Evolutionary conservation across 2,113 vertebrate genomes (phyloP).

Genomic region (Megaptera novaeangliae): DNA sequence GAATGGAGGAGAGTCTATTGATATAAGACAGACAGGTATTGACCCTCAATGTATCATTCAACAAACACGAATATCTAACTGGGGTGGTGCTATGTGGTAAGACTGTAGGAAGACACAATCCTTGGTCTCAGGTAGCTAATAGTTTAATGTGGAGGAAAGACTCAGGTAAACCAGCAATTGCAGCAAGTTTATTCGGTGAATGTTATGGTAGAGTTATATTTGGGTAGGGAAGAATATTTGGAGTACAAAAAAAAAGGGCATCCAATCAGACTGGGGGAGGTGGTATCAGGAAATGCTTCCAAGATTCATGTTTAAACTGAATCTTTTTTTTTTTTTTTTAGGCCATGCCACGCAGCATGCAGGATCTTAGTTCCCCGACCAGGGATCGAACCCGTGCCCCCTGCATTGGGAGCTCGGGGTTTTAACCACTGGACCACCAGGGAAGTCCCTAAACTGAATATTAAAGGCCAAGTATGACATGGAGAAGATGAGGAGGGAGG

Average conservation of each 20-base stretch:
- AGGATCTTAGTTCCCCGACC: too few relatives aligned
- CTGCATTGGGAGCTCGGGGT: too few relatives aligned
- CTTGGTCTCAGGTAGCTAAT: neutral
- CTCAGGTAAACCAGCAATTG: neutral
- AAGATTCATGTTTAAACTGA: neutral
- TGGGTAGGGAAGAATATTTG: neutral
- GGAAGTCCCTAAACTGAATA: neutral
- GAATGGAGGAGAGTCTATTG: neutral
- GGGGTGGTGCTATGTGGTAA: neutral
- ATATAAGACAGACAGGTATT: neutral
- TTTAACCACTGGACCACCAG: too few relatives aligned
- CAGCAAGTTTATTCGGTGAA: neutral
- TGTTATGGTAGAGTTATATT: neutral
- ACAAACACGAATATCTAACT: neutral
- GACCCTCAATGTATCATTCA: neutral
- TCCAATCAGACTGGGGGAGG: neutral
- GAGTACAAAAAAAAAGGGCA: neutral
- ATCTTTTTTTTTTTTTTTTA: neutral
- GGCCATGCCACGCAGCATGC: too few relatives aligned
- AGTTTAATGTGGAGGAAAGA: neutral
- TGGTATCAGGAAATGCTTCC: neutral
- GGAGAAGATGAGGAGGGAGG: neutral
- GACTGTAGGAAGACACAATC: neutral
- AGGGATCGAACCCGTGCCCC: too few relatives aligned
- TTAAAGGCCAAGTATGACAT: neutral